Percentiles rank a stretch among this genome's conserved stretches.
Evolutionary conservation across 64 coral and sea anemone genomes (phyloP).

Genomic region (Platygyra sinensis): DNA sequence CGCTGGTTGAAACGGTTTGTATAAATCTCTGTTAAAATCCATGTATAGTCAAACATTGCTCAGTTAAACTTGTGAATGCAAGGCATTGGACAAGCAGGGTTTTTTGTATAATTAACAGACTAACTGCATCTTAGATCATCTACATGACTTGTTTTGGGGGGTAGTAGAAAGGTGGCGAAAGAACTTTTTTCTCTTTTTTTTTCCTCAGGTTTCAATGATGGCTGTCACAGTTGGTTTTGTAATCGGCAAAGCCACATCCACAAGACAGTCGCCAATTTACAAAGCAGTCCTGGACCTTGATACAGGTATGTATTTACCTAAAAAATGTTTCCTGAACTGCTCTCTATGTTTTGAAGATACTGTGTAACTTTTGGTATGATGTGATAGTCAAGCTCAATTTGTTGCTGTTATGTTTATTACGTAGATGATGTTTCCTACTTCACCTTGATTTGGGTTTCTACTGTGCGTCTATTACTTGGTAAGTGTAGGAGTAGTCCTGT

Average conservation of each 20-base stretch:
- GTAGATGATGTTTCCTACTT: constrained; percentile 54
- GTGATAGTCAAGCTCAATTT: neutral
- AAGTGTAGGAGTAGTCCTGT: constrained; percentile 2
- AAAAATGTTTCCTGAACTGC: neutral
- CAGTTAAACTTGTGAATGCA: no score
- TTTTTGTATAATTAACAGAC: no score
- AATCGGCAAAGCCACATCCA: constrained; percentile 58
- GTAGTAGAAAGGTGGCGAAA: no score
- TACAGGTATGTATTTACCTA: constrained; percentile 9
- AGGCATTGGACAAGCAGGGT: no score
- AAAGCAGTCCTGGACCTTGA: constrained; percentile 56
- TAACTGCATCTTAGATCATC: no score
- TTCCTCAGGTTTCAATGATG: constrained; percentile 52
- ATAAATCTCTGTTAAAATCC: neutral
- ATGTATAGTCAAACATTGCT: no score
- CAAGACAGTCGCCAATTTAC: constrained; percentile 56
- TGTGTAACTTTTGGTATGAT: neutral
- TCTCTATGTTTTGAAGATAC: neutral
- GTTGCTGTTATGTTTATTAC: neutral
- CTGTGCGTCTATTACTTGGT: constrained; percentile 48
- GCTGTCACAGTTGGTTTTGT: constrained; percentile 67
- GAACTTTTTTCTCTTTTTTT: no score
- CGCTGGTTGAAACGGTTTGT: constrained; percentile 91
- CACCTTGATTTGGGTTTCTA: constrained; percentile 67
- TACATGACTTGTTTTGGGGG: no score